Base-by-base conservation (phyloP, 1,140 invertebrate species). In the Calephelis virginiensis region DNA sequence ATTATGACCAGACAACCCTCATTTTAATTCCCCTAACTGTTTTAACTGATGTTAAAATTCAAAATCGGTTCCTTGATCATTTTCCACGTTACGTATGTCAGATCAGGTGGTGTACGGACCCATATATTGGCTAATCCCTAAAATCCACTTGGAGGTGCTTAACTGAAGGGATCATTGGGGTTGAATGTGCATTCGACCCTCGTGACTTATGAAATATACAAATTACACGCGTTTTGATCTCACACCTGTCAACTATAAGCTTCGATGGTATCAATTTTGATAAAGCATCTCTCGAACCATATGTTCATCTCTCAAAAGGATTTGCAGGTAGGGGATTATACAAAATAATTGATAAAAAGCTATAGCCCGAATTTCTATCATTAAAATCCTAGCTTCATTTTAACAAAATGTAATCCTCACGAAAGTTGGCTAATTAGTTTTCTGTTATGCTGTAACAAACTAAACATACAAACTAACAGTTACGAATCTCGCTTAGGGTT, bases 221-320 rank as follows among this genome's bases (percentile, higher is more conserved):
- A 72, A 78, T 81, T 78, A 81, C 68, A 78, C 71, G 71, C 69
- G 64, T 77, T 64, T 71, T 73, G 69, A 78, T 75, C 77, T 67
- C 68, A 70, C 79, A 79, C 79, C 77, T 79, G 79, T 76, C 77
- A 47, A n/a, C 45, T 43, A 43, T 50, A 37, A 53, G 13, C 14
- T 38, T 40, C 7, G 47, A 63, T 50, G 7, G 48, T 14, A 50
- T 50, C 48, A 50, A 14, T 13, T 14, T 53, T 17, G 49, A 17
- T 17, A 53, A 28, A 53, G 9, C 14, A 53, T 53, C 14, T 17
- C 14, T 13, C 28, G 40, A 43, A 43, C 40, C 40, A 43, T 43
- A 9, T 43, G 40, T 43, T 43, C 40, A 7, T 43, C 40, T 43
- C 8, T 5, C 6, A 43, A 43, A 43, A 8, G 40, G 40, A 43